phyloP scores from a whole-genome alignment of 2,797 vertebrate genomes.

The Clarias platycephalus region DNA sequence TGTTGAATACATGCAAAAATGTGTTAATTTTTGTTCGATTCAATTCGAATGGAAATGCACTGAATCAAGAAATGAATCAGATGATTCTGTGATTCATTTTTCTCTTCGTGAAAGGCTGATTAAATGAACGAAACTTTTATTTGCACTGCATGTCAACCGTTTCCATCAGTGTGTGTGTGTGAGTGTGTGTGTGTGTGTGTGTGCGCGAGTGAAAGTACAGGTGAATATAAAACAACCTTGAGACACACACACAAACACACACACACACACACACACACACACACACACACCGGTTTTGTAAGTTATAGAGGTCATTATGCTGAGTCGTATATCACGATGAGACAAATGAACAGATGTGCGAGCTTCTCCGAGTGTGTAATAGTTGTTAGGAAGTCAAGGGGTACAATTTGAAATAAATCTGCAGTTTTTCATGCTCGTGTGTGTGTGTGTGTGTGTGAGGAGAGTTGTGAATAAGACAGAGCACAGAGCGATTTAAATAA shows the following conservation, averaged over 20 bases:
- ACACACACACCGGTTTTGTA: neutral
- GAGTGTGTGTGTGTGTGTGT: neutral
- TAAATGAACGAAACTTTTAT: too few species aligned
- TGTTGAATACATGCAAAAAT: neutral
- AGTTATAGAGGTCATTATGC: neutral
- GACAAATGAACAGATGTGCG: conserved; percentile 18
- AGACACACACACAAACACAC: neutral
- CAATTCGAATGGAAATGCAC: neutral
- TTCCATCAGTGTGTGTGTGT: neutral
- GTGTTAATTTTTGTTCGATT: neutral
- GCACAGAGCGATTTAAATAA: conserved; percentile 7
- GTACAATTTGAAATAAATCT: neutral
- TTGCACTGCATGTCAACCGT: neutral
- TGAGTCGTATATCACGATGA: neutral
- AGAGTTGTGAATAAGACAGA: neutral
- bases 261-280: neutral
- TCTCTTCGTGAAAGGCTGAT: neutral
- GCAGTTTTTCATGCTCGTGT: neutral
- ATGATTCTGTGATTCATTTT: neutral
- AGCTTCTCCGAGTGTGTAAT: neutral
- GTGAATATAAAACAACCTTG: neutral
- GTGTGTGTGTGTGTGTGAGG: neutral
- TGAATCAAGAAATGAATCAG: neutral
- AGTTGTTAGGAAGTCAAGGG: neutral
- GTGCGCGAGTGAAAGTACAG: too few species aligned